A percentile compares a stretch with the other conserved stretches of the same genome.
phyloP scores from a whole-genome alignment of 1,140 invertebrate species.

The Psilanteris sp. region DNA sequence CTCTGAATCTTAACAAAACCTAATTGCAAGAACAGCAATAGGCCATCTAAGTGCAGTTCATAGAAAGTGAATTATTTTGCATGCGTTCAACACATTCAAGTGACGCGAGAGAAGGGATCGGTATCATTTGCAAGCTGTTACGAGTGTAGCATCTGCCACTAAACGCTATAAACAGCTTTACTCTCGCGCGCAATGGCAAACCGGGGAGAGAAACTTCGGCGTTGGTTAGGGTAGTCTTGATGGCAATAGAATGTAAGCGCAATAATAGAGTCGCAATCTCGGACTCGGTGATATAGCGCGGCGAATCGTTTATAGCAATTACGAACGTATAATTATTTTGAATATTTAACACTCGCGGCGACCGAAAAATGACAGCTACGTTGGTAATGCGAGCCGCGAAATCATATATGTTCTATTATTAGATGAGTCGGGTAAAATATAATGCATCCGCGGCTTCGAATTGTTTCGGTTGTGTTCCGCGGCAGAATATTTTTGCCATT shows the following conservation, averaged over 20 bases:
- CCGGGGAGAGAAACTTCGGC: conserved; percentile 68
- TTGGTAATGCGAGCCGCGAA: conserved; percentile 32
- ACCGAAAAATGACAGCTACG: conserved; percentile 30
- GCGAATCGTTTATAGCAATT: conserved; percentile 56
- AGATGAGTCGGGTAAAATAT: too few species aligned
- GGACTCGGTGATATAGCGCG: conserved; percentile 47
- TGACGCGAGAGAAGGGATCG: conserved; percentile 52
- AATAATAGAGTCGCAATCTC: conserved; percentile 63
- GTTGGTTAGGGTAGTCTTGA: conserved; percentile 53
- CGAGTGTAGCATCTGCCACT: conserved; percentile 72
- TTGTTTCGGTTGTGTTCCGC: conserved; percentile 14
- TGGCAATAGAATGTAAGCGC: conserved; percentile 63
- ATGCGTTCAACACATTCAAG: conserved; percentile 65
- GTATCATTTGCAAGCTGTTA: conserved; percentile 76
- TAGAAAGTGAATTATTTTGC: conserved; percentile 60
- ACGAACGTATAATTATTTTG: conserved; percentile 55
- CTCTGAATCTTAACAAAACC: too few species aligned
- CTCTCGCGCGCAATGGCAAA: conserved; percentile 68
- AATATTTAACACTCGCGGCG: conserved; percentile 57
- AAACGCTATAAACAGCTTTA: conserved; percentile 74
- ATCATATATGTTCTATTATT: too few species aligned
- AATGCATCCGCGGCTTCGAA: conserved; percentile 19
- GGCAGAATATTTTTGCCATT: neutral
- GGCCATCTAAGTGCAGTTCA: conserved; percentile 20
- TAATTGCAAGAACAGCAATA: too few species aligned